These are phyloP conservation scores for Natator depressus DNA, from an alignment of 2,113 vertebrate species.

Conservation along the genomic window DNA sequence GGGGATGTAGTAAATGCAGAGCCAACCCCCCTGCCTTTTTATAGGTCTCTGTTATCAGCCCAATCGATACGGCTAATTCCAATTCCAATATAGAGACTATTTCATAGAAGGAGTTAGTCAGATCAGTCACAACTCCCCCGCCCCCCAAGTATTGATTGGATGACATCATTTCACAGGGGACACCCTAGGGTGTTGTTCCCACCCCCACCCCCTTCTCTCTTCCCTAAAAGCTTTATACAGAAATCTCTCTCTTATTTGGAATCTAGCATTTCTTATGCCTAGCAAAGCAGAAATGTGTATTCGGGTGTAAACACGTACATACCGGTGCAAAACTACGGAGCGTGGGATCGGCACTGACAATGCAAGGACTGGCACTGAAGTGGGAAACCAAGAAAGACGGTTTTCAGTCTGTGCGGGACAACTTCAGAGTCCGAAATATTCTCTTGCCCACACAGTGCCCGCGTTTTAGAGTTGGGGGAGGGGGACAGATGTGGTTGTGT, in stretches of 20 bases:
- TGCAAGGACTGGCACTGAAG: too few relatives aligned
- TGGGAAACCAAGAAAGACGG: neutral
- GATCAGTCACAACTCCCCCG: constrained; percentile 30
- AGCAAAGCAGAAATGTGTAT: neutral
- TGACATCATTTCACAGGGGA: constrained; percentile 64
- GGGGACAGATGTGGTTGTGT: neutral
- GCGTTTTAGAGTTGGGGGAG: neutral
- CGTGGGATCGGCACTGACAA: neutral
- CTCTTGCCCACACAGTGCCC: neutral
- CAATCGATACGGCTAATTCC: constrained; percentile 80
- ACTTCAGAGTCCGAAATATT: neutral
- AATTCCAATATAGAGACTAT: constrained; percentile 44
- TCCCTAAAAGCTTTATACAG: neutral
- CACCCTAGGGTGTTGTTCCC: constrained; percentile 22
- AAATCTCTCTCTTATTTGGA: neutral
- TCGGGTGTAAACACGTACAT: too few relatives aligned
- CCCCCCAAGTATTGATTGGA: constrained; percentile 53
- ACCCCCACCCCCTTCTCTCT: constrained; percentile 28
- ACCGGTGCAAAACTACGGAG: neutral
- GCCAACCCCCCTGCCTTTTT: constrained; percentile 78
- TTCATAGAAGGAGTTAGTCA: constrained; percentile 63
- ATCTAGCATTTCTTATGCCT: neutral
- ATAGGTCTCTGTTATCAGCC: constrained; percentile 82
- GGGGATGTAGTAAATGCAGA: constrained; percentile 45
- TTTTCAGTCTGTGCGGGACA: neutral